A percentile compares a stretch with the other conserved stretches of the same genome.
Evolutionary conservation across 37 sponge, comb jelly and placozoan genomes (phyloP).

Genomic region (Corticium candelabrum): DNA sequence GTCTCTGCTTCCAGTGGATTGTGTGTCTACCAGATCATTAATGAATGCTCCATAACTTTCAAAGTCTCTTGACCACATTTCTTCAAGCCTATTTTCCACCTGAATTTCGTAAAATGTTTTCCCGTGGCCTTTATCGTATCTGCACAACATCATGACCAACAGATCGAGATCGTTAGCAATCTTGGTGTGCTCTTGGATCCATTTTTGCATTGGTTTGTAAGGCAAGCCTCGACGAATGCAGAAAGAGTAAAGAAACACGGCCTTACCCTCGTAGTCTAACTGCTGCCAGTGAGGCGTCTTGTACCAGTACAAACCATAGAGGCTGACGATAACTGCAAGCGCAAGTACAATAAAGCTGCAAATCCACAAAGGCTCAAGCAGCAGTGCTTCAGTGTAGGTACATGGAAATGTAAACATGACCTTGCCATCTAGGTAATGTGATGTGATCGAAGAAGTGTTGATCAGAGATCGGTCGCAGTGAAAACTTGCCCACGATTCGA

Average conservation of each 20-base stretch:
- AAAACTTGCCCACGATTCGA: neutral
- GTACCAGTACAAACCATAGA: neutral
- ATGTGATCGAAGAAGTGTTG: neutral
- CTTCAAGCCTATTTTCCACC: neutral
- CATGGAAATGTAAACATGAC: neutral
- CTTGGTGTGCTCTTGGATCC: no score
- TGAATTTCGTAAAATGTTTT: neutral
- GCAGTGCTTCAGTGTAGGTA: neutral
- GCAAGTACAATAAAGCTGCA: neutral
- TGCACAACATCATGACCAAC: neutral
- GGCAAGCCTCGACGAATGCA: no score
- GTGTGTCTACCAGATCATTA: no score
- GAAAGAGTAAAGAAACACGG: neutral
- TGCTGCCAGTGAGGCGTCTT: neutral
- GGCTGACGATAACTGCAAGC: neutral
- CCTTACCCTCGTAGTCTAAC: neutral
- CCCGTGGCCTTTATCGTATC: neutral
- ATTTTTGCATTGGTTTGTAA: no score
- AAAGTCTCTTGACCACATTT: neutral
- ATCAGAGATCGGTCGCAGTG: neutral
- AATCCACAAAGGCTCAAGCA: neutral
- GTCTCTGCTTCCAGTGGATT: no score
- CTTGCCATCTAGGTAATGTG: neutral
- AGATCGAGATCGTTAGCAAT: neutral
- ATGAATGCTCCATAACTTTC: no score